Evolutionary conservation across 92 coral and sea anemone species (phyloP).

Genomic region (Diadumene lineata): DNA sequence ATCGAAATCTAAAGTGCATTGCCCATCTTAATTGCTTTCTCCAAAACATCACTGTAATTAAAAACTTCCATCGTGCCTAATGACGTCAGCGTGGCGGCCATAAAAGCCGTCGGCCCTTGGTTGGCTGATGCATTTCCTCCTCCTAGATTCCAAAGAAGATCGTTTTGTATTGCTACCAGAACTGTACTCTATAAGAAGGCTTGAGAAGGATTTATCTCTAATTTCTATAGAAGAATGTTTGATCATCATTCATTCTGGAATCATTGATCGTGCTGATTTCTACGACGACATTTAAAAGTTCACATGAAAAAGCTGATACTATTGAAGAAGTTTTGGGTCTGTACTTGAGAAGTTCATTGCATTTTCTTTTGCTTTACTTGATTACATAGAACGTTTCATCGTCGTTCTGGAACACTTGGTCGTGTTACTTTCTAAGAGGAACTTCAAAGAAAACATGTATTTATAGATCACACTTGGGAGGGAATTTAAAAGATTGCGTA

Average conservation of each 20-base stretch:
- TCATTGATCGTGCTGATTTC: neutral
- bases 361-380: too few relatives aligned
- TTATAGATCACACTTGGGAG: too few relatives aligned
- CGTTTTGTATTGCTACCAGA: neutral
- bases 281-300: too few relatives aligned
- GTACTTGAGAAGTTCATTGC: too few relatives aligned
- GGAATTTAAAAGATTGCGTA: too few relatives aligned
- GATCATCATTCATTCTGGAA: neutral
- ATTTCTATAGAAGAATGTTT: neutral
- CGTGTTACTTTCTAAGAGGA: too few relatives aligned
- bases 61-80: neutral
- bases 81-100: neutral
- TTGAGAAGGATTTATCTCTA: neutral
- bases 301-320: too few relatives aligned
- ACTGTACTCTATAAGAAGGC: neutral
- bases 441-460: too few relatives aligned
- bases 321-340: too few relatives aligned
- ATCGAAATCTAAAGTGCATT: slow-evolving; percentile 28
- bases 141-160: neutral
- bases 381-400: too few relatives aligned
- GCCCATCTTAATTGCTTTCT: slow-evolving; percentile 8
- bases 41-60: slow-evolving; percentile 24
- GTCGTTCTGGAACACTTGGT: too few relatives aligned
- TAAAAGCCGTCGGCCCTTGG: slow-evolving; percentile 1
- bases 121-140: neutral